Conservation (phyloP, 2,888 invertebrate species). For the Campopleginae sp. region DNA sequence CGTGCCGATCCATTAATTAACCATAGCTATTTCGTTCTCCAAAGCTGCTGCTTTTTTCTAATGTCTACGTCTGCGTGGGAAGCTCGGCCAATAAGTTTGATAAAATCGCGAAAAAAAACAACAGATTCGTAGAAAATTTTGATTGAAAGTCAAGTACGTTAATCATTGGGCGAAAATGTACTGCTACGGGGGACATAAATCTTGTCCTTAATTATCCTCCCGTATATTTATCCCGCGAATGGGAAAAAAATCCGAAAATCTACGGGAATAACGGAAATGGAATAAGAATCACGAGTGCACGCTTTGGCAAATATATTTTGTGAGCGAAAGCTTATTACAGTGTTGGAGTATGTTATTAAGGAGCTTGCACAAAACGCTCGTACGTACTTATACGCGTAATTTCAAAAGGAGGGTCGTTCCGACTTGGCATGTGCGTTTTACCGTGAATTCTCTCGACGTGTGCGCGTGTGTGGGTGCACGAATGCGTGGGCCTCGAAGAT, state of each 20-base stretch:
- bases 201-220: background rate
- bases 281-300: constrained; percentile 21
- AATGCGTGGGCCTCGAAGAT: constrained; percentile 53
- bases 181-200: constrained; percentile 16
- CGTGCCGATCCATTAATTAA: constrained; percentile 83
- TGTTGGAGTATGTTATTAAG: constrained; percentile 55
- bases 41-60: constrained; percentile 10
- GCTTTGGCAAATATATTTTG: constrained; percentile 12
- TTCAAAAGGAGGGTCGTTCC: constrained; percentile 39
- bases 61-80: background rate
- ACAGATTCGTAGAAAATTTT: background rate
- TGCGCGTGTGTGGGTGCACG: background rate
- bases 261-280: background rate
- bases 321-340: constrained; percentile 50
- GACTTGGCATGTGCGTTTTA: constrained; percentile 55
- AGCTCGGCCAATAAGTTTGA: too few species aligned
- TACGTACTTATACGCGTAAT: constrained; percentile 44
- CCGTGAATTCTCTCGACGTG: constrained; percentile 22
- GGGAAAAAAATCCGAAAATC: constrained; percentile 25
- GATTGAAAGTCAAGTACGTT: background rate
- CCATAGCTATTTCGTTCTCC: constrained; percentile 70
- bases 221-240: constrained; percentile 23
- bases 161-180: background rate
- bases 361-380: constrained; percentile 19
- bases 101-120: background rate